Percentiles rank a stretch among this genome's conserved stretches.
These are phyloP conservation scores for Thunnus maccoyii DNA, from an alignment of 2,113 vertebrate species.

Conservation along the genomic window DNA sequence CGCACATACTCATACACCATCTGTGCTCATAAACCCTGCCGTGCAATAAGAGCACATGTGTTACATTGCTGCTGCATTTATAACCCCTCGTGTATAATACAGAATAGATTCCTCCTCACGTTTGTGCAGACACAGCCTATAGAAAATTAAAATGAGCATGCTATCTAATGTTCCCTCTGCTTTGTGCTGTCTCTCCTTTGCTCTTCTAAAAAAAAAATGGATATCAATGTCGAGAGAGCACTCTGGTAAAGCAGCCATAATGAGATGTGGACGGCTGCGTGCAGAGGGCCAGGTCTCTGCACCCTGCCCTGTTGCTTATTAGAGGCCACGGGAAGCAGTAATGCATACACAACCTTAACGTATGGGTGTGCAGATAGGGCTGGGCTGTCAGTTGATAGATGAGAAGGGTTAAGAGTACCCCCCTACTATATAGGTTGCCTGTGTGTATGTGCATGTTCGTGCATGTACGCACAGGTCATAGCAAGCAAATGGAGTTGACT, in stretches of 20 bases:
- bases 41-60: conserved; percentile 1
- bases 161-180: conserved; percentile 5
- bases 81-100: conserved; percentile 14
- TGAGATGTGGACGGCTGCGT: conserved; percentile 51
- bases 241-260: conserved; percentile 51
- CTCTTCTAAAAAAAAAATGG: conserved; percentile 45
- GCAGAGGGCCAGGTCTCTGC: conserved; percentile 34
- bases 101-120: conserved; percentile 4
- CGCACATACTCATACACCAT: conserved; percentile 10
- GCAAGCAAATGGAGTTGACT: conserved; percentile 48
- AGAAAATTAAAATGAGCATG: conserved; percentile 9
- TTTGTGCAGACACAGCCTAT: conserved; percentile 15
- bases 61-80: conserved; percentile 16
- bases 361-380: conserved; percentile 53
- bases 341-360: conserved; percentile 56
- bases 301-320: conserved; percentile 38
- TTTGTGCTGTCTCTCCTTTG: conserved; percentile 13
- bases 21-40: conserved; percentile 27
- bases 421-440: conserved; percentile 15
- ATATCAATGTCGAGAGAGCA: conserved; percentile 33
- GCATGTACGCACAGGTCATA: conserved; percentile 11
- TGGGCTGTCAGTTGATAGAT: conserved; percentile 59
- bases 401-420: conserved; percentile 48
- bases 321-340: conserved; percentile 52
- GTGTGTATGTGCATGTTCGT: background rate